Percentiles rank a stretch among this genome's conserved stretches.
phyloP scores from a whole-genome alignment of 2,797 vertebrate genomes.

The Muscicapa striata region DNA sequence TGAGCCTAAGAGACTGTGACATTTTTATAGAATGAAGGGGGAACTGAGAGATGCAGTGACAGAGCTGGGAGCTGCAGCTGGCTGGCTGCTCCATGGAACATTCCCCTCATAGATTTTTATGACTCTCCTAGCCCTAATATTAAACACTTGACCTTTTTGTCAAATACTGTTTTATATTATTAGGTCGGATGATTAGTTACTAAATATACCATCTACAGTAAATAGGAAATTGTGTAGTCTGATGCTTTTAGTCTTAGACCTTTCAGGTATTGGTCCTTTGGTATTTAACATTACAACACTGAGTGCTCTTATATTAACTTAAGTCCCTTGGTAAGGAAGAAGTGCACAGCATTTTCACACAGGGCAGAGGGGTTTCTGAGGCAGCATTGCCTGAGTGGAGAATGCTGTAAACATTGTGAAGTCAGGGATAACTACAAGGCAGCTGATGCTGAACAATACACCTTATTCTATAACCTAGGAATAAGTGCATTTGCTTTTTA shows the following conservation, averaged over 20 bases:
- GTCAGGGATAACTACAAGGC: not conserved
- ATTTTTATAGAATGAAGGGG: constrained; percentile 52
- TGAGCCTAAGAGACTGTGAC: constrained; percentile 57
- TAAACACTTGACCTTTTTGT: constrained; percentile 78
- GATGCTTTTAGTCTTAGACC: constrained; percentile 50
- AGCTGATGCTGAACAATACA: not conserved
- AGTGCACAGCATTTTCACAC: not conserved
- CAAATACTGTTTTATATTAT: constrained; percentile 73
- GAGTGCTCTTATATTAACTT: constrained; percentile 31
- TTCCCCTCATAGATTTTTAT: constrained; percentile 70
- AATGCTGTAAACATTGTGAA: not conserved
- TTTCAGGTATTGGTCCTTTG: constrained; percentile 62
- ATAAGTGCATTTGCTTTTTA: not conserved
- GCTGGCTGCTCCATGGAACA: constrained; percentile 60
- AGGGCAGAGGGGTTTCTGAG: not conserved
- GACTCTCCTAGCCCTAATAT: constrained; percentile 62
- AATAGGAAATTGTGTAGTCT: constrained; percentile 71
- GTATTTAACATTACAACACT: constrained; percentile 49
- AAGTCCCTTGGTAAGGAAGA: constrained; percentile 31
- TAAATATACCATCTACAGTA: constrained; percentile 75
- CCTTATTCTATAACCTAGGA: not conserved
- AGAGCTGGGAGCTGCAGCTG: not conserved
- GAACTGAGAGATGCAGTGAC: constrained; percentile 15
- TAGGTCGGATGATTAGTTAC: constrained; percentile 74
- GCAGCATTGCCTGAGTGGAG: not conserved